These are phyloP conservation scores for Acipenser oxyrinchus DNA, from an alignment of 2,797 vertebrate species.

Conservation along the genomic window DNA sequence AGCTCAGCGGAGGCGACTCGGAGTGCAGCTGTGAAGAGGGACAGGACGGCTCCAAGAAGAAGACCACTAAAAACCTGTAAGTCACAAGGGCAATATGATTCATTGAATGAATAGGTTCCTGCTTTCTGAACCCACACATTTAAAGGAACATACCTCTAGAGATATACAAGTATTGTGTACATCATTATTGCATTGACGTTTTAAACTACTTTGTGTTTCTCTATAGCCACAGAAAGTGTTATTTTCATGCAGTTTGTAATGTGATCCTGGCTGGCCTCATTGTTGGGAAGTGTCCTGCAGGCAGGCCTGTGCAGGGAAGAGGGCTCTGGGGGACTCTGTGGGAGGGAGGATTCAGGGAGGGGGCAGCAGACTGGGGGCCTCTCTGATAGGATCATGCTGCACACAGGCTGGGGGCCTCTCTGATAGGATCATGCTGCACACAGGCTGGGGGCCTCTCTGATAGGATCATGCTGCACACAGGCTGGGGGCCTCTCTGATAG, in stretches of 20 bases:
- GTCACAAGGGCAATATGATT: slow-evolving; percentile 36
- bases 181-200: too few species aligned
- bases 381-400: not conserved
- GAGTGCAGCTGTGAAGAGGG: slow-evolving; percentile 67
- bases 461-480: too few species aligned
- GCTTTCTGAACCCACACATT: not conserved
- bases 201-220: too few species aligned
- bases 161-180: too few species aligned
- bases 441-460: not conserved
- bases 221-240: too few species aligned
- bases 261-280: not conserved
- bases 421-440: not conserved
- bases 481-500: too few species aligned
- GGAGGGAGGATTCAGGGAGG: not conserved
- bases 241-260: too few species aligned
- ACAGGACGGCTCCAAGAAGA: slow-evolving; percentile 70
- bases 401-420: too few species aligned
- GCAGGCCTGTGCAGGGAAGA: not conserved
- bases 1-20: slow-evolving; percentile 70
- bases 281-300: not conserved
- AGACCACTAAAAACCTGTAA: slow-evolving; percentile 84
- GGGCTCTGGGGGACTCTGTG: not conserved
- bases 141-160: not conserved
- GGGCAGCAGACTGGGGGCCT: not conserved
- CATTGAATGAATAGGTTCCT: not conserved